A percentile compares a stretch with the other conserved stretches of the same genome.
Evolutionary conservation across 2,797 vertebrate genomes (phyloP).

Genomic region (Karalla daura): DNA sequence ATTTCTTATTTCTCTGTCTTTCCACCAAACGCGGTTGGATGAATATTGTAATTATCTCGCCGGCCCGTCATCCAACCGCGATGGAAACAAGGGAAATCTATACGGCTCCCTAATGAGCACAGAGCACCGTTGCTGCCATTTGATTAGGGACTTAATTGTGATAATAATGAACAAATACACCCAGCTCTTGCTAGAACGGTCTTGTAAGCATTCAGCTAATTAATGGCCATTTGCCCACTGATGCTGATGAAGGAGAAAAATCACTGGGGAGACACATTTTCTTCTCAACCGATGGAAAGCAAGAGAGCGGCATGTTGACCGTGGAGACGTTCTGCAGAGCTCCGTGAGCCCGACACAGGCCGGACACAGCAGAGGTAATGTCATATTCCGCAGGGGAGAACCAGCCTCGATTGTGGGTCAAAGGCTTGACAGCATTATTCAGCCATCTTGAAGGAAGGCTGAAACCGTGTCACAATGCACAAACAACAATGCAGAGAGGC

Average conservation of each 20-base stretch:
- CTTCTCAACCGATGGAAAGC: constrained; percentile 27
- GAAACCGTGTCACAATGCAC: constrained; percentile 59
- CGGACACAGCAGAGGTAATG: constrained; percentile 49
- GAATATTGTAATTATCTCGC: constrained; percentile 61
- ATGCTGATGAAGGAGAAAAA: constrained; percentile 69
- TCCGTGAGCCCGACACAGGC: constrained; percentile 41
- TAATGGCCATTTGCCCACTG: constrained; percentile 74
- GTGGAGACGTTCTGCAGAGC: constrained; percentile 28
- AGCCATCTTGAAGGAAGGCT: constrained; percentile 60
- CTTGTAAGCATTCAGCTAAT: constrained; percentile 76
- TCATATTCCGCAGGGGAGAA: constrained; percentile 29
- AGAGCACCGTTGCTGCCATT: constrained; percentile 61
- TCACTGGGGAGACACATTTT: constrained; percentile 56
- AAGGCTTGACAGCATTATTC: constrained; percentile 60
- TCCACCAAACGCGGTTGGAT: constrained; percentile 5
- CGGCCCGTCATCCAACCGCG: constrained; percentile 56
- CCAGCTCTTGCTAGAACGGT: constrained; percentile 59
- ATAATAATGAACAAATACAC: constrained; percentile 82
- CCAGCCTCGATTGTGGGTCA: constrained; percentile 64
- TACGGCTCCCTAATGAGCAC: constrained; percentile 73
- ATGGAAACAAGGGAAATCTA: constrained; percentile 63
- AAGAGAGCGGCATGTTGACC: constrained; percentile 25
- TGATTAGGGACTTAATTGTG: constrained; percentile 79
- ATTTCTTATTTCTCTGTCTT: constrained; percentile 43
- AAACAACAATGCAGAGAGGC: constrained; percentile 41